These are phyloP conservation scores for Sitobion miscanthi DNA, from an alignment of 1,140 invertebrate species.

Conservation along the genomic window DNA sequence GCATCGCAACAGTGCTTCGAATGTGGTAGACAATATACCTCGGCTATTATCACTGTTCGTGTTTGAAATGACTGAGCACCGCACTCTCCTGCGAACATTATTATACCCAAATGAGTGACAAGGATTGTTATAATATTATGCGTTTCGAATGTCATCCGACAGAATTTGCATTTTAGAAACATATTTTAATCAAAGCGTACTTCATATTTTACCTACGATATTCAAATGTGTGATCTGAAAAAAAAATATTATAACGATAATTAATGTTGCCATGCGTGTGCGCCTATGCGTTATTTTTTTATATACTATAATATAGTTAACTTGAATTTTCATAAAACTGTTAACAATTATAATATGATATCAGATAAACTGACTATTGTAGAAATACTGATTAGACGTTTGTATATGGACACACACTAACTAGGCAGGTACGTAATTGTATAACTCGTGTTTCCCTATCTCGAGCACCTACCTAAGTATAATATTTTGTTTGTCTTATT, in stretches of 20 bases:
- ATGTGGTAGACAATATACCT: background rate
- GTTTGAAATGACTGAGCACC: background rate
- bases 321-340: background rate
- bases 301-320: no score
- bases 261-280: no score
- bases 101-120: background rate
- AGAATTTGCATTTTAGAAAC: background rate
- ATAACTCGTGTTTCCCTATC: background rate
- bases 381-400: background rate
- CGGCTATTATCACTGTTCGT: background rate
- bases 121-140: background rate
- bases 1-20: background rate
- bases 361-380: background rate
- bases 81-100: background rate
- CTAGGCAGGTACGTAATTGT: background rate
- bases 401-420: background rate
- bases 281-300: no score
- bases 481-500: background rate
- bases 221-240: background rate
- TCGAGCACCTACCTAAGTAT: background rate
- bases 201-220: background rate
- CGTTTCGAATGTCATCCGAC: background rate
- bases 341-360: background rate
- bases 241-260: background rate
- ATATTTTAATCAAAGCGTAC: background rate